Percentiles rank a stretch among this genome's conserved stretches.
These are phyloP conservation scores for Silurus meridionalis DNA, from an alignment of 2,113 vertebrate species.

Conservation along the genomic window DNA sequence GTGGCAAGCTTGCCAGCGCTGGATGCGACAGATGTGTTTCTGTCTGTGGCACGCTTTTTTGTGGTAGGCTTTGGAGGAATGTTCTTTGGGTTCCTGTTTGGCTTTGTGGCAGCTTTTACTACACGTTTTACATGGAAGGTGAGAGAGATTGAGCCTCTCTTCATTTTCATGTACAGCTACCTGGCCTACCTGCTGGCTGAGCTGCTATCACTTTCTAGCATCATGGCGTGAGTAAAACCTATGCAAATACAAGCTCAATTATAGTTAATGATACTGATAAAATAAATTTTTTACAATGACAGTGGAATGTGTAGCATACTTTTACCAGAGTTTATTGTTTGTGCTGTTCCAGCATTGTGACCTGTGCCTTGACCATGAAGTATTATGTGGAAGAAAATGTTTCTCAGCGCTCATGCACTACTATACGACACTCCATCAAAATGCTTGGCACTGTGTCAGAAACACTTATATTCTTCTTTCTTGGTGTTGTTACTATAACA, in stretches of 20 bases:
- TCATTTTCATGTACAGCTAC: constrained; percentile 98
- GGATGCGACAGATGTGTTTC: constrained; percentile 85
- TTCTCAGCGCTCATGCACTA: constrained; percentile 92
- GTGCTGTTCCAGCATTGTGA: constrained; percentile 80
- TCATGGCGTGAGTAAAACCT: constrained; percentile 92
- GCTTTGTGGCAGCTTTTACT: constrained; percentile 93
- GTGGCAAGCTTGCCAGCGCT: constrained; percentile 89
- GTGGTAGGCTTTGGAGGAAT: constrained; percentile 90
- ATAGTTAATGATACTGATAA: not conserved
- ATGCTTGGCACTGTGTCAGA: constrained; percentile 95
- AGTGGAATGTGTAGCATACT: not conserved
- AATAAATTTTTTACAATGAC: not conserved
- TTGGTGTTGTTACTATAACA: constrained; percentile 92
- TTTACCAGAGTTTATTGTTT: not conserved
- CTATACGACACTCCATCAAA: constrained; percentile 94
- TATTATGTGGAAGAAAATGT: constrained; percentile 97
- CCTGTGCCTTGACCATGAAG: constrained; percentile 96
- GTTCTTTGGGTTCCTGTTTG: constrained; percentile 87
- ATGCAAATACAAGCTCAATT: not conserved
- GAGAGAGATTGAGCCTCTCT: constrained; percentile 92
- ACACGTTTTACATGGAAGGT: constrained; percentile 94
- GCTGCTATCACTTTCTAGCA: constrained; percentile 92
- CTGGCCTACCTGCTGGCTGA: constrained; percentile 94
- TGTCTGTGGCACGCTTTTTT: constrained; percentile 88
- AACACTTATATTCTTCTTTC: constrained; percentile 97